A percentile compares a stretch with the other conserved stretches of the same genome.
Evolutionary conservation across 2,888 invertebrate genomes (phyloP).

Genomic region (Oligia fasciuncula): DNA sequence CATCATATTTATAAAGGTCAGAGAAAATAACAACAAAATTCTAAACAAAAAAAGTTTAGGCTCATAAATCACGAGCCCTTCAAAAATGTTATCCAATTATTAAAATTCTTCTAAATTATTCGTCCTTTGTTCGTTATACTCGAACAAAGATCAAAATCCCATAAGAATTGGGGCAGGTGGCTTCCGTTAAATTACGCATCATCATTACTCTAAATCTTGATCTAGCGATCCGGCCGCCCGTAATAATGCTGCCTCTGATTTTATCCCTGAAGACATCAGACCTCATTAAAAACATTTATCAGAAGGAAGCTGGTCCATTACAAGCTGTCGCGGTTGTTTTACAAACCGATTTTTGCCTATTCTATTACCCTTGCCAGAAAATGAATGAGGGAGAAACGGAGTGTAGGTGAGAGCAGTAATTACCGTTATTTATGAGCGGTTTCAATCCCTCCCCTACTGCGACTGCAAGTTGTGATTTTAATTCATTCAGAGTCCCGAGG

Average conservation of each 20-base stretch:
- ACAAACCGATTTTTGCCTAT: conserved; percentile 71
- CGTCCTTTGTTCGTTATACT: conserved; percentile 59
- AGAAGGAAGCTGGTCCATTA: conserved; percentile 66
- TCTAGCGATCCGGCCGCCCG: conserved; percentile 66
- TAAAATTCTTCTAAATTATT: conserved; percentile 49
- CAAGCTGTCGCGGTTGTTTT: conserved; percentile 69
- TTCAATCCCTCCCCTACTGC: conserved; percentile 79
- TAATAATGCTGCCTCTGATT: conserved; percentile 66
- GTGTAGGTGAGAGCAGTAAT: conserved; percentile 78
- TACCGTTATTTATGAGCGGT: conserved; percentile 88
- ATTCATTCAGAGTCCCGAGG: conserved; percentile 84
- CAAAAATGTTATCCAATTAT: conserved; percentile 44
- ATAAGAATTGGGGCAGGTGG: conserved; percentile 56
- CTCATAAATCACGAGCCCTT: conserved; percentile 45
- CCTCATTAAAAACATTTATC: conserved; percentile 73
- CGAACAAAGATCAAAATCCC: conserved; percentile 66
- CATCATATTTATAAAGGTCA: conserved; percentile 30
- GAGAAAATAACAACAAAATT: conserved; percentile 43
- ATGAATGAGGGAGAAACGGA: conserved; percentile 72
- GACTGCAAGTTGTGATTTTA: conserved; percentile 88
- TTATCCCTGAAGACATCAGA: conserved; percentile 70
- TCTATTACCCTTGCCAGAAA: conserved; percentile 67
- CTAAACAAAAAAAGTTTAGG: conserved; percentile 41
- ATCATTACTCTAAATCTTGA: conserved; percentile 72
- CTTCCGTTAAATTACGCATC: conserved; percentile 74